These are phyloP conservation scores for Stigmatopora nigra DNA, from an alignment of 2,113 vertebrate genomes.

Conservation along the genomic window DNA sequence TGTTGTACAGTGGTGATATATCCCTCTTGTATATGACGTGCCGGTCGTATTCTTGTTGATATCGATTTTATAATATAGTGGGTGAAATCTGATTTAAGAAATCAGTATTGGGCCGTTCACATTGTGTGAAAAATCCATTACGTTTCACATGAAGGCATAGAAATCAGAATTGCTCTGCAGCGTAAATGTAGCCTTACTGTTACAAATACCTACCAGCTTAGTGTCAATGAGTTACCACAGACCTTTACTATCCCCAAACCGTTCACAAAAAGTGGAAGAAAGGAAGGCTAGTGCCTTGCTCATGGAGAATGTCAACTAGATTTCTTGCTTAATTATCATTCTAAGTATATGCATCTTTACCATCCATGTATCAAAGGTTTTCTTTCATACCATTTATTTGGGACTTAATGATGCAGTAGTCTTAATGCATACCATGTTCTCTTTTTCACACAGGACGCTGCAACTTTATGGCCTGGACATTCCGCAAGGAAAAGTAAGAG, in stretches of 20 bases:
- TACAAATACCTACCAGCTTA: too few species aligned
- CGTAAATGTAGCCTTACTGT: too few species aligned
- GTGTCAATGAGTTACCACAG: too few species aligned
- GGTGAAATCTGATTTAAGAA: too few species aligned
- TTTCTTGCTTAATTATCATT: background rate
- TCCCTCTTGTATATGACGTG: too few species aligned
- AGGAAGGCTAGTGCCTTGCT: background rate
- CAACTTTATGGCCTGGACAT: conserved; percentile 52
- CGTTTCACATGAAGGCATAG: too few species aligned
- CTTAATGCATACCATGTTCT: conserved; percentile 15
- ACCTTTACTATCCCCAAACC: background rate
- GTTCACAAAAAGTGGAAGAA: background rate
- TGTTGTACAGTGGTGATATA: too few species aligned
- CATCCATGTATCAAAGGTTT: background rate
- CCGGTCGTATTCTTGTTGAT: too few species aligned
- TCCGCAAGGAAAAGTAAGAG: conserved; percentile 48
- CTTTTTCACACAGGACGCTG: conserved; percentile 33
- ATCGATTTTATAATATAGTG: too few species aligned
- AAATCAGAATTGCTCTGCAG: too few species aligned
- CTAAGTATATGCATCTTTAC: background rate
- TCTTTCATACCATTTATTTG: background rate
- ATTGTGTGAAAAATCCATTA: too few species aligned
- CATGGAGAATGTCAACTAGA: background rate
- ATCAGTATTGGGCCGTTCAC: too few species aligned
- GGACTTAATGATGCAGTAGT: background rate